Base-by-base conservation (phyloP, 2,888 invertebrate species). In the Nymphalis polychloros region DNA sequence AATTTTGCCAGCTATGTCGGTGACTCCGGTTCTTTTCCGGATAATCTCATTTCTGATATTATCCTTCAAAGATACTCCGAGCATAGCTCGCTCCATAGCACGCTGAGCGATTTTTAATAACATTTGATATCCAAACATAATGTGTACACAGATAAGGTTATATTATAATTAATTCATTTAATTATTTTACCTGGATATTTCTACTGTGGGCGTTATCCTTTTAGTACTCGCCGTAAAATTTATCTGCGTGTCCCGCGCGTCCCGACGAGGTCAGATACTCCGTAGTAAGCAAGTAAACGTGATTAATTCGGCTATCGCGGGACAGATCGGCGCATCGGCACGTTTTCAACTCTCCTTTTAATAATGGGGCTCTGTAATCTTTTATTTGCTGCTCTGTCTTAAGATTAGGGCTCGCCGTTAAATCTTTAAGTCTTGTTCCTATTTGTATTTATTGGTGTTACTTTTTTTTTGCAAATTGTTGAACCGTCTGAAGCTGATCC, bases 241-340 rank as follows among this genome's bases (percentile, higher is more conserved):
- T 50, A 63, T 64, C 64, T 53, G 19, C 17, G 31, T 31, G 35
- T 55, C 55, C 55, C 55, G 55, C 27, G 53, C 55, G 55, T 55
- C 48, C 48, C 57, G 31, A 8, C 50, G 41, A 10, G 49, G 50
- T 50, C 20, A 63, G 55, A 63, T 63, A 49, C 19, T 49, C 17
- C 19, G 49, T 19, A 49, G 49, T 19, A 0, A 46, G 48, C 48
- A 59, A 49, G 59, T 49, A 31, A 59, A 59, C 65, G 59, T 60
- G 65, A 65, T 60, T 65, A 52, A 60, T 65, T 46, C 27, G 60
- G 27, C 50, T 65, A 66, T 60, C 65, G 60, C 60, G 53, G 60
- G 60, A 47, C 60, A 66, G 53, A 60, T 60, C 60, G 65, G 47
- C 60, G 65, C 60, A 60, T 66, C 66, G 66, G 66, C 66, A 66